phyloP scores from a whole-genome alignment of 2,797 vertebrate genomes.

The Buceros bicornis region DNA sequence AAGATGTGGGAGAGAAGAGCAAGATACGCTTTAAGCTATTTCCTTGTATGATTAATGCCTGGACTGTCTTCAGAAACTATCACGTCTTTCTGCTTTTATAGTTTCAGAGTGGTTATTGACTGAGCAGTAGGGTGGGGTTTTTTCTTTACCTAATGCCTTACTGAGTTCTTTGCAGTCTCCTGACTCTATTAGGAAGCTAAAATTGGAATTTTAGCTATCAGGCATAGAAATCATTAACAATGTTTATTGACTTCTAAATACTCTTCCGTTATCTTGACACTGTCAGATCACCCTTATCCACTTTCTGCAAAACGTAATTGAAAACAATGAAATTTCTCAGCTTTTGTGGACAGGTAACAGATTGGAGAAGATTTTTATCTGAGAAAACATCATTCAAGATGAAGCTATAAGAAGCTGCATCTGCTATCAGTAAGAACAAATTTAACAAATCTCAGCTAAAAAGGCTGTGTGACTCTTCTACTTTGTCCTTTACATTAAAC shows the following conservation, averaged over 20 bases:
- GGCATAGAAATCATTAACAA: constrained; percentile 46
- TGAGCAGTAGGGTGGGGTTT: neutral
- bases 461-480: neutral
- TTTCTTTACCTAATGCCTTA: constrained; percentile 18
- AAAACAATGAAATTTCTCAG: constrained; percentile 59
- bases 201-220: constrained; percentile 52
- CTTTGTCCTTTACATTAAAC: neutral
- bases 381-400: neutral
- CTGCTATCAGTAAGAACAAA: neutral
- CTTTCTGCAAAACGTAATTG: constrained; percentile 1
- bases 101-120: constrained; percentile 12
- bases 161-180: neutral
- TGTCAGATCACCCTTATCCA: constrained; percentile 37
- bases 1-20: neutral
- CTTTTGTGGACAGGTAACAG: constrained; percentile 12
- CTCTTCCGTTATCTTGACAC: neutral
- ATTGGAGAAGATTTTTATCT: constrained; percentile 44
- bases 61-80: neutral
- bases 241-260: constrained; percentile 57
- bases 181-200: constrained; percentile 1
- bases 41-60: neutral
- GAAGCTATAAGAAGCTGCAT: constrained; percentile 4
- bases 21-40: neutral
- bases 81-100: neutral
- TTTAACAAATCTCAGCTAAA: neutral